A percentile compares a stretch with the other conserved stretches of the same genome.
Conservation (phyloP, 2,797 vertebrate species). For the Meriones psammophilus region DNA sequence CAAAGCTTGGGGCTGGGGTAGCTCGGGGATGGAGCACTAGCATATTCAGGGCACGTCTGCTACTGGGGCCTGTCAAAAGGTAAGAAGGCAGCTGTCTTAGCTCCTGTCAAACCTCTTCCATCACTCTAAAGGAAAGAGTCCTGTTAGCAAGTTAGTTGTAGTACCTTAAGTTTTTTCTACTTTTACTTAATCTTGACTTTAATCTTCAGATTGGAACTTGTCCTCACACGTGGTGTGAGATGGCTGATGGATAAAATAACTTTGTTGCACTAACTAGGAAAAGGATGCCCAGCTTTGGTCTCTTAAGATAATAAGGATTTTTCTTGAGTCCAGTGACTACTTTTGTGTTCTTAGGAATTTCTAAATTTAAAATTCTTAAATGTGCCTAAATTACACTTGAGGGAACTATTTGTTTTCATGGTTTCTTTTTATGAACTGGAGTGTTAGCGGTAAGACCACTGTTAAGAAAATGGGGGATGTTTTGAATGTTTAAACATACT, state of each 20-base stretch:
- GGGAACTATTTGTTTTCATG: conserved; percentile 48
- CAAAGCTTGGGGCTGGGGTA: neutral
- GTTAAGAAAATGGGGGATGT: neutral
- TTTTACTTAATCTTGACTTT: neutral
- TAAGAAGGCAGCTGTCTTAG: neutral
- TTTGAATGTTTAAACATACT: conserved; percentile 47
- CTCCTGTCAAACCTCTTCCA: neutral
- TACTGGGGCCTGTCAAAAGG: too few species aligned
- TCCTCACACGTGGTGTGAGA: neutral
- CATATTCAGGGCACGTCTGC: too few species aligned
- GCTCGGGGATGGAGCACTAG: neutral
- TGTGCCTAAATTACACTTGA: conserved; percentile 51
- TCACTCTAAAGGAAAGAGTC: conserved; percentile 32
- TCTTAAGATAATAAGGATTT: conserved; percentile 19
- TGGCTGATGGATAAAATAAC: neutral
- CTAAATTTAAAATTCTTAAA: conserved; percentile 55
- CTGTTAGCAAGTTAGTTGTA: neutral
- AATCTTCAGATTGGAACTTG: conserved; percentile 62
- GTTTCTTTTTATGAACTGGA: conserved; percentile 63
- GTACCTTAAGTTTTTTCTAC: conserved; percentile 31
- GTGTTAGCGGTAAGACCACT: conserved; percentile 35
- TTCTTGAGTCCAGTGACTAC: conserved; percentile 60
- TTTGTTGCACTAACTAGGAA: conserved; percentile 55
- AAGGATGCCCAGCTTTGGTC: conserved; percentile 4
- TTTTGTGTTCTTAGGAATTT: conserved; percentile 69